Evolutionary conservation across 2,888 invertebrate species (phyloP), one percentile per base, ranked within the genome.

Genomic region (Pristionchus exspectatus): DNA sequence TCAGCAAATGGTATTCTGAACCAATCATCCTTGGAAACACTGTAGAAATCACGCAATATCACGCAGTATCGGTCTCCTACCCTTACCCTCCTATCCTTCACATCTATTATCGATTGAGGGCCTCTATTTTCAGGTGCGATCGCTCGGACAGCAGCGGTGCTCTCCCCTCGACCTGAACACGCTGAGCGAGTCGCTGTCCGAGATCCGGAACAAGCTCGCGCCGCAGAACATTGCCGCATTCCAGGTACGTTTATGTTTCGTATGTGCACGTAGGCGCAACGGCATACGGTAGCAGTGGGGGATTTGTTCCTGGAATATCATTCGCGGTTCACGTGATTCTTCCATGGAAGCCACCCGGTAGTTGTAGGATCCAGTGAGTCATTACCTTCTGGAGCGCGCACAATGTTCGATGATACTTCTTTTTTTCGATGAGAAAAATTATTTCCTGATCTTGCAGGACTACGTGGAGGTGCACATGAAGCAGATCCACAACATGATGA

Each of bases 401-500:
- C 9, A 63, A 18, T 21, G 2, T 63, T 63, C 9, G 24, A 63
- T 63, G 10, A 4, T 63, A 2, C 21, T 16, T 21, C n/a, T 24
- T 18, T 21, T 59, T 59, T 59, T 18, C 59, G 21, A n/a, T n/a
- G n/a, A n/a, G n/a, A 59, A 59, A 59, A 77, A 44, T 21, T 21
- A 56, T 4, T 24, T 72, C 21, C 21, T 9, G 44, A 9, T 0
- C 3, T 94, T 95, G 90, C 93, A 95, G 91, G 95, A 95, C 87
- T 90, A 92, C 89, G 95, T 95, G 4, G 95, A 95, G 90, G 94
- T 95, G 38, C 95, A 95, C 91, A 92, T 95, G 93, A 93, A 94
- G 90, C 95, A 95, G 89, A 93, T 95, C 81, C 93, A 94, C 88
- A 90, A 90, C 24, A 92, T 93, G 91, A 92, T 94, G 92, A 54